phyloP scores from a whole-genome alignment of 1,140 invertebrate species.

The Carposina sasakii region DNA sequence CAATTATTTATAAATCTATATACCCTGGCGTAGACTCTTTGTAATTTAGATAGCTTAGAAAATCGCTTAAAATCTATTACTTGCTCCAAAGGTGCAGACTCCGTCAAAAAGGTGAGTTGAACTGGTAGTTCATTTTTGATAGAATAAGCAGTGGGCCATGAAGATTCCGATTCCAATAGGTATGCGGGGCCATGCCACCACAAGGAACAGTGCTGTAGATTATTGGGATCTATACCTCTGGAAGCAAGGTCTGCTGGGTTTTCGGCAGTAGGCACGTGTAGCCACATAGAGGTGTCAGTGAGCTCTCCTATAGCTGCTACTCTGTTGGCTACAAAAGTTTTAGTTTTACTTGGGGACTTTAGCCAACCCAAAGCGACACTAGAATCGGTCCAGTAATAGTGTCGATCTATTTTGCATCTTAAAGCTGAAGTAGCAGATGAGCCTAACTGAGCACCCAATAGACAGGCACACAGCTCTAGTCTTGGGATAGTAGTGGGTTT shows the following conservation, averaged over 20 bases:
- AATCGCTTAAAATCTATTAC: slow-evolving; percentile 15
- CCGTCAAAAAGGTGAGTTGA: no score
- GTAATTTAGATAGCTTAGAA: slow-evolving; percentile 20
- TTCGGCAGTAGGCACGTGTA: slow-evolving; percentile 32
- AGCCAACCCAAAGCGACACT: slow-evolving; percentile 52
- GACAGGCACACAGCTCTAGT: no score
- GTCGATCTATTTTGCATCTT: slow-evolving; percentile 2
- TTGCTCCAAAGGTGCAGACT: no score
- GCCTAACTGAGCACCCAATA: slow-evolving; percentile 12
- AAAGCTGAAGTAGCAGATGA: slow-evolving; percentile 4
- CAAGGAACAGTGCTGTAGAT: slow-evolving; percentile 15
- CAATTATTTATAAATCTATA: slow-evolving; percentile 23
- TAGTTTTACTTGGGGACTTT: slow-evolving; percentile 25
- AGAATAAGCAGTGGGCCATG: no score
- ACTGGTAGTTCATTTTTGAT: no score
- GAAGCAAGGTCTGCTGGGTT: slow-evolving; percentile 52
- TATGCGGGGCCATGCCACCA: slow-evolving; percentile 27
- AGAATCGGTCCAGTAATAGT: slow-evolving; percentile 41
- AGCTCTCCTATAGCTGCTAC: slow-evolving; percentile 40
- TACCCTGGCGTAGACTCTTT: slow-evolving; percentile 16
- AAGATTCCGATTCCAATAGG: slow-evolving; percentile 2
- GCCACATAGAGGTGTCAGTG: slow-evolving; percentile 23
- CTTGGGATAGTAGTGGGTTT: no score
- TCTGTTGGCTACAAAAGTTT: slow-evolving; percentile 54
- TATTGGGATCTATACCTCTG: slow-evolving; percentile 26